phyloP scores from a whole-genome alignment of 2,797 vertebrate species.

The Bovichtus diacanthus region DNA sequence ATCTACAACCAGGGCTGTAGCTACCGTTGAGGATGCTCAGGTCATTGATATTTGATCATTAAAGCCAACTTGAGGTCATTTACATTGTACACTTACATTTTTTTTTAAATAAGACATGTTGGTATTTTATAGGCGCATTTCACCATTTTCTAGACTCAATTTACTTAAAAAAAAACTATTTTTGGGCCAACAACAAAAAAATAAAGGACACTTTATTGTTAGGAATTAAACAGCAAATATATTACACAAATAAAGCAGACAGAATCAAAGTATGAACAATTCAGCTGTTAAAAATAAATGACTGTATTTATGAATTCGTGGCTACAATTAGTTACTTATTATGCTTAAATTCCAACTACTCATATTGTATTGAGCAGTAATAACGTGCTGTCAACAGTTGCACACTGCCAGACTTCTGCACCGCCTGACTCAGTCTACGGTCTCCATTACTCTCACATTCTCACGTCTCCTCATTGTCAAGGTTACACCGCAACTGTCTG shows the following conservation, averaged over 20 bases:
- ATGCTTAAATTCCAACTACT: not conserved
- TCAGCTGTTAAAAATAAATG: not conserved
- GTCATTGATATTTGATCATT: not conserved
- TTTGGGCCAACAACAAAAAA: not conserved
- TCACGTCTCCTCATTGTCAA: slow-evolving; percentile 40
- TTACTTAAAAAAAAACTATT: not conserved
- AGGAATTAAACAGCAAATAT: not conserved
- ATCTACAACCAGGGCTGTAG: not conserved
- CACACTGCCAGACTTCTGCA: slow-evolving; percentile 1
- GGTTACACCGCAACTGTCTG: slow-evolving; percentile 45
- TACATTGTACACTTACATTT: too few species aligned
- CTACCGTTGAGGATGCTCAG: not conserved
- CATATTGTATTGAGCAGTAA: not conserved
- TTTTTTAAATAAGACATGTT: not conserved
- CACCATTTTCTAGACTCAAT: not conserved
- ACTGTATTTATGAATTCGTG: not conserved
- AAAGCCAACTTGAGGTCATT: not conserved
- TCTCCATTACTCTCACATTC: slow-evolving; percentile 7
- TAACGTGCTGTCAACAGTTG: not conserved
- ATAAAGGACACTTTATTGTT: not conserved
- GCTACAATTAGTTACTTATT: not conserved
- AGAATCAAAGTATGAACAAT: not conserved
- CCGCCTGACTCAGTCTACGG: not conserved
- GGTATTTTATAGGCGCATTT: not conserved
- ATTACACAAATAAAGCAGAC: not conserved